A percentile compares a stretch with the other conserved stretches of the same genome.
Evolutionary conservation across 2,797 vertebrate genomes (phyloP).

Genomic region (Aulostomus chinensis): DNA sequence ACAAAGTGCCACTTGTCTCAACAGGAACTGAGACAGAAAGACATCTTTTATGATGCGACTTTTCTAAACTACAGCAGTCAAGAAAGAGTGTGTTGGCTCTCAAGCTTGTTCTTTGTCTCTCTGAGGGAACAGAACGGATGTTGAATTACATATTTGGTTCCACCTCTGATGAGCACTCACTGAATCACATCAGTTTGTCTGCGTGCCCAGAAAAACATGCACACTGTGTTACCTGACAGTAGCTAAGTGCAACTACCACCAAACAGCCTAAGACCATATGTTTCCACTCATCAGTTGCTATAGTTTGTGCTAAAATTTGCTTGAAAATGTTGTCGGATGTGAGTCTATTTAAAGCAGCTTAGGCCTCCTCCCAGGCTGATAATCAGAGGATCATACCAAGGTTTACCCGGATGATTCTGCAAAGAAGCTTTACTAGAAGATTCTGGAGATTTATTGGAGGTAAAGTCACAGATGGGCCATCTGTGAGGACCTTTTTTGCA

Average conservation of each 20-base stretch:
- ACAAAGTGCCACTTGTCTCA: slow-evolving; percentile 55
- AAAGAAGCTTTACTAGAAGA: slow-evolving; percentile 39
- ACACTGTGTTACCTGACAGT: no score
- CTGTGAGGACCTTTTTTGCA: slow-evolving; percentile 36
- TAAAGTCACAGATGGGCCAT: slow-evolving; percentile 36
- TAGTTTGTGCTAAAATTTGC: slow-evolving; percentile 5
- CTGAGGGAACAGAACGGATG: not conserved
- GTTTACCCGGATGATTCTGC: slow-evolving; percentile 46
- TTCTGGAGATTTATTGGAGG: slow-evolving; percentile 9
- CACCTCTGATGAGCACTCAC: no score
- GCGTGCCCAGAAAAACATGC: no score
- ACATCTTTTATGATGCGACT: slow-evolving; percentile 36
- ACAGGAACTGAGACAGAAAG: slow-evolving; percentile 26
- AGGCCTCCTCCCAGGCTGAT: slow-evolving; percentile 32
- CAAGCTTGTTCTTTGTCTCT: not conserved
- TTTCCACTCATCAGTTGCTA: slow-evolving; percentile 11
- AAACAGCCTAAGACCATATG: slow-evolving; percentile 21
- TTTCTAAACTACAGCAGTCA: slow-evolving; percentile 24
- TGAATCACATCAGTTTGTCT: no score
- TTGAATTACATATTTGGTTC: not conserved
- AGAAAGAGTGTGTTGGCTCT: slow-evolving; percentile 7
- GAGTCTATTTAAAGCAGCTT: slow-evolving; percentile 42
- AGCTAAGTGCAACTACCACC: slow-evolving; percentile 22
- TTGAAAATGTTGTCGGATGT: slow-evolving; percentile 44
- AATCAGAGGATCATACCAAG: slow-evolving; percentile 45